phyloP scores from a whole-genome alignment of 2,888 invertebrate species.

The Pteria penguin region DNA sequence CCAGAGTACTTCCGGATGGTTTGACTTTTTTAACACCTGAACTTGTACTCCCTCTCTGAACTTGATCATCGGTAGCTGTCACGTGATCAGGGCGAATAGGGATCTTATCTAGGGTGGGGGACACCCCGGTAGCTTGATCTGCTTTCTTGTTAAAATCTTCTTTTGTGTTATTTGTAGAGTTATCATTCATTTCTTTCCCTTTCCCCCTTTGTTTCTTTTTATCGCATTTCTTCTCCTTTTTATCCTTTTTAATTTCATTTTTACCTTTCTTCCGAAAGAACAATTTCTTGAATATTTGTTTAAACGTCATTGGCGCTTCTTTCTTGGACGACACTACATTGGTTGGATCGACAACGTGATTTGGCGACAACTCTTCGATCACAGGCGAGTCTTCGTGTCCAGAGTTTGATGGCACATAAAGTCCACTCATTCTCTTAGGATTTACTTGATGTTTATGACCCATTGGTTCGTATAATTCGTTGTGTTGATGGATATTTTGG shows the following conservation, averaged over 20 bases:
- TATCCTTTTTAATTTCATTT: neutral
- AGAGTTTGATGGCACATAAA: conserved; percentile 25
- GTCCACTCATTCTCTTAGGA: neutral
- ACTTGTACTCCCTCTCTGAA: neutral
- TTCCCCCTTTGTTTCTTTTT: neutral
- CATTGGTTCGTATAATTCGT: neutral
- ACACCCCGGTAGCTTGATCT: neutral
- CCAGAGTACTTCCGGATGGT: neutral
- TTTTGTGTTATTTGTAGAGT: neutral
- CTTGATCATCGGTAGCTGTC: neutral
- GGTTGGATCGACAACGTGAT: neutral
- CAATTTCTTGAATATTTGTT: neutral
- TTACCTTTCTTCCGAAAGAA: neutral
- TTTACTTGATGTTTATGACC: neutral
- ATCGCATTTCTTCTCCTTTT: neutral
- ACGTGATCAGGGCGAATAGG: neutral
- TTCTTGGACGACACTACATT: neutral
- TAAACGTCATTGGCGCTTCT: neutral
- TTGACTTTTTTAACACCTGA: neutral
- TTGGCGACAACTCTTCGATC: neutral
- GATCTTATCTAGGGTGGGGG: neutral
- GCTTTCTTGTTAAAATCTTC: neutral
- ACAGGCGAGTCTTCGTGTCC: neutral
- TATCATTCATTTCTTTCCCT: neutral
- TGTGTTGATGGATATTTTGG: too few species aligned